Evolutionary conservation across 1,140 invertebrate species (phyloP).

Genomic region (Chionoecetes opilio): DNA sequence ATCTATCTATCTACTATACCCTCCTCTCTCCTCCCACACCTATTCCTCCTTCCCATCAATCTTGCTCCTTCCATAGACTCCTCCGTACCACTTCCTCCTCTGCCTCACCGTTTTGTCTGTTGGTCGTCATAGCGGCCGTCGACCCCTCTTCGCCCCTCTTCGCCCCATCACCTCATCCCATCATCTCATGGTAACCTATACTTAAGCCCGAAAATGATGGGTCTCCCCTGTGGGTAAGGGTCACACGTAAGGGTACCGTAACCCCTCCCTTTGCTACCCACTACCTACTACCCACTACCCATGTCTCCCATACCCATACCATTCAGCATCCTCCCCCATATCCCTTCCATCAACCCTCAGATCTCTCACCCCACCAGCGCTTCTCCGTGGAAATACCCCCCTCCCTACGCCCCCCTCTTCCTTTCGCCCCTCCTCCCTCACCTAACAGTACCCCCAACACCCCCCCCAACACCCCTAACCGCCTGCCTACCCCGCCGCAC

Average conservation of each 20-base stretch:
- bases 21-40: not conserved
- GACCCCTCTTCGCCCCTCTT: not conserved
- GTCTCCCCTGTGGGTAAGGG: not conserved
- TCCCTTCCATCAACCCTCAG: not conserved
- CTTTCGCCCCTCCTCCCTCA: not conserved
- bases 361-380: not conserved
- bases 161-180: not conserved
- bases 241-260: conserved; percentile 27
- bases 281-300: not conserved
- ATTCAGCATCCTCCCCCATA: not conserved
- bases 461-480: no score
- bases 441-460: not conserved
- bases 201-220: not conserved
- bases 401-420: not conserved
- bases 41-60: not conserved
- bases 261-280: not conserved
- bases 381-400: not conserved
- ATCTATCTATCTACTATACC: no score
- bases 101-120: not conserved
- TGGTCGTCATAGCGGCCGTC: conserved; percentile 12
- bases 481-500: not conserved
- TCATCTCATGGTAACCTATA: conserved; percentile 20
- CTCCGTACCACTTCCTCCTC: not conserved
- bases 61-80: not conserved
- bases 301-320: no score